phyloP scores from a whole-genome alignment of 2,113 vertebrate species.

The Corapipo altera region DNA sequence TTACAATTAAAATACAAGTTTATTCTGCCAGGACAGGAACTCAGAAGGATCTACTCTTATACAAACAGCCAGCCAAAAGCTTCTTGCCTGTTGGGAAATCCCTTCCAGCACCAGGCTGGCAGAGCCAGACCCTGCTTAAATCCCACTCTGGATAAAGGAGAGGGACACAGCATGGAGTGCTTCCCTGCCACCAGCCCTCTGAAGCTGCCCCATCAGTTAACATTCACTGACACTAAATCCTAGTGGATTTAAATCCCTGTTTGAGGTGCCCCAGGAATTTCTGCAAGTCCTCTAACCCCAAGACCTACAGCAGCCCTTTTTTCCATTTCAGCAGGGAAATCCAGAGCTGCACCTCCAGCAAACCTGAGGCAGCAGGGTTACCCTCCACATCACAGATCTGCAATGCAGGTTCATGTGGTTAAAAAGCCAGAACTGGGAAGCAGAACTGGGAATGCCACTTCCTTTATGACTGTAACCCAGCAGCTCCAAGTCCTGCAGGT shows the following conservation, averaged over 20 bases:
- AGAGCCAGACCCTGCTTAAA: background rate
- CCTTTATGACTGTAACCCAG: background rate
- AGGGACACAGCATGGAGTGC: background rate
- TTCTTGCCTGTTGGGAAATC: background rate
- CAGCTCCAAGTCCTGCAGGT: background rate
- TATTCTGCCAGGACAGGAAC: background rate
- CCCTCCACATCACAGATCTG: background rate
- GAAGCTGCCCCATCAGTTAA: background rate
- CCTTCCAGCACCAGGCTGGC: background rate
- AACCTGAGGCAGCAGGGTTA: background rate
- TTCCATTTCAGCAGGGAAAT: background rate
- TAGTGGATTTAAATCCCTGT: background rate
- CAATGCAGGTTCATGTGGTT: background rate
- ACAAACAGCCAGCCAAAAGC: background rate
- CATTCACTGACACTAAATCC: background rate
- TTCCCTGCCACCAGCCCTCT: background rate
- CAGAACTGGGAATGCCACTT: background rate
- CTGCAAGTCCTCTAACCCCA: background rate
- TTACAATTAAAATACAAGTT: background rate
- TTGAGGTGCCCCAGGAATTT: background rate
- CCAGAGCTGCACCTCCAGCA: background rate
- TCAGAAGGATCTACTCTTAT: background rate
- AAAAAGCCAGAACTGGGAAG: background rate
- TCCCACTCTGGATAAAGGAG: accelerated
- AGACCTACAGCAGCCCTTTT: background rate